phyloP scores from a whole-genome alignment of 2,113 vertebrate species.

The Vulpes vulpes region DNA sequence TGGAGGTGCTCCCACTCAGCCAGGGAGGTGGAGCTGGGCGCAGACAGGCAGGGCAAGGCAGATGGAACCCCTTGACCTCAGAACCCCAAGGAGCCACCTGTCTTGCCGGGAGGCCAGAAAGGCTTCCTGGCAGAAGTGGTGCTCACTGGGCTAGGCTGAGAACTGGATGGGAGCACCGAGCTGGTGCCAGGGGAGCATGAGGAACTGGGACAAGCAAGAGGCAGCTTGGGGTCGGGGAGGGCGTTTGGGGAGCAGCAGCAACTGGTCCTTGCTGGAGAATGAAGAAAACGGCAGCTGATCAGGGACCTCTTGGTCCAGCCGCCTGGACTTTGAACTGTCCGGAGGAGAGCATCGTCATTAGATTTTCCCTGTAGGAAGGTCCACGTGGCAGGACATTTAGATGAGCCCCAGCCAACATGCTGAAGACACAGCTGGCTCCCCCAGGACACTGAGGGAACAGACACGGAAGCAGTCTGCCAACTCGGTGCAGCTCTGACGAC shows the following conservation, averaged over 20 bases:
- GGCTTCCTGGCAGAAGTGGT: background rate
- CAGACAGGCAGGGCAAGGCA: background rate
- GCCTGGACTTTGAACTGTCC: background rate
- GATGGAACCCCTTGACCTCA: background rate
- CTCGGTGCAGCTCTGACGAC: fast-evolving
- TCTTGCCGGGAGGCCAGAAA: background rate
- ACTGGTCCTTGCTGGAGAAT: background rate
- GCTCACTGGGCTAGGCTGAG: background rate
- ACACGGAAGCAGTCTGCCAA: background rate
- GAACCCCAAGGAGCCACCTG: background rate
- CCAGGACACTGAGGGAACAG: background rate
- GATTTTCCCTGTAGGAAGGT: background rate
- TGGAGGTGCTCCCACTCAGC: background rate
- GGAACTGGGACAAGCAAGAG: background rate
- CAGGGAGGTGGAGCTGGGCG: background rate
- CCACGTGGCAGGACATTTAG: background rate
- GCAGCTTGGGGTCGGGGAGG: background rate
- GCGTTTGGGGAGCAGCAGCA: too few species aligned
- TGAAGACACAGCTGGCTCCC: fast-evolving
- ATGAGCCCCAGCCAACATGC: background rate
- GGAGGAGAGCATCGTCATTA: background rate
- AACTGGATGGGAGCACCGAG: background rate
- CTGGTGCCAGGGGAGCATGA: background rate
- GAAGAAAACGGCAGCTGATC: fast-evolving
- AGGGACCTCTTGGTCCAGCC: background rate